phyloP scores from a whole-genome alignment of 2,113 vertebrate species.

The Cavia porcellus region DNA sequence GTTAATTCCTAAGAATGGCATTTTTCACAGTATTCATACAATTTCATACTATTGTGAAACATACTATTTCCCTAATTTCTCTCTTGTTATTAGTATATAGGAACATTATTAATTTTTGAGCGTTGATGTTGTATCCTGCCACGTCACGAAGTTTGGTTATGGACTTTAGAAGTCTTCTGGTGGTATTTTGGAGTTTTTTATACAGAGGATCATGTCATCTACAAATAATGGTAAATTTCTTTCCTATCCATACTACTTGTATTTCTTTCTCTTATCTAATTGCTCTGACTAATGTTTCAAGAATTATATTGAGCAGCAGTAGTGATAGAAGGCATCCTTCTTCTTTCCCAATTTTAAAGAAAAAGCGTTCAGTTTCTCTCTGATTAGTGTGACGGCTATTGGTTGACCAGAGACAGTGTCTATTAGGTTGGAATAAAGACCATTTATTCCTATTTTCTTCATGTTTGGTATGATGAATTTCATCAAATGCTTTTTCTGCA shows the following conservation, averaged over 20 bases:
- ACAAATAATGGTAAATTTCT: not conserved
- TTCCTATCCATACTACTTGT: not conserved
- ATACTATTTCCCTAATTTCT: not conserved
- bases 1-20: not conserved
- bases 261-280: not conserved
- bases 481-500: not conserved
- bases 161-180: not conserved
- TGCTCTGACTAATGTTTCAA: not conserved
- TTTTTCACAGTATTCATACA: not conserved
- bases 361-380: not conserved
- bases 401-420: not conserved
- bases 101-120: not conserved
- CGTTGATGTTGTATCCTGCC: not conserved
- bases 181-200: not conserved
- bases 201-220: not conserved
- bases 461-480: not conserved
- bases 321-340: not conserved
- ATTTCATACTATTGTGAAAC: not conserved
- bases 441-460: not conserved
- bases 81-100: not conserved
- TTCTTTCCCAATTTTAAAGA: not conserved
- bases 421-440: not conserved
- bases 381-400: not conserved
- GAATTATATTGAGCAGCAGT: not conserved
- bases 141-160: not conserved